Evolutionary conservation across 2,113 vertebrate species (phyloP).

Genomic region (Etia nguti): DNA sequence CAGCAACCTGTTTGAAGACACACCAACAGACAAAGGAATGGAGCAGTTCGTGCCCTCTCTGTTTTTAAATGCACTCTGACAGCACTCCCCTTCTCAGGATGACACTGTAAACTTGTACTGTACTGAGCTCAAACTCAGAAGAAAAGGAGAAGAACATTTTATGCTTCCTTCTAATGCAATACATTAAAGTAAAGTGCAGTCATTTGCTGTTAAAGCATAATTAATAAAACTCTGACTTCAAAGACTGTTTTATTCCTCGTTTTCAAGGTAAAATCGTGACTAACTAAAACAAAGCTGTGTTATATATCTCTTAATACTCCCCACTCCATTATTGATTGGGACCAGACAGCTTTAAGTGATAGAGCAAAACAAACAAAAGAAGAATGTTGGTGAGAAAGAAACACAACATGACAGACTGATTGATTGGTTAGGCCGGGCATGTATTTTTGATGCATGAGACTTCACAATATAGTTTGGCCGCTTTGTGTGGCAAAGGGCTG

Average conservation of each 20-base stretch:
- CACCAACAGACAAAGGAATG: background rate
- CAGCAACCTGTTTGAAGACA: constrained; percentile 9
- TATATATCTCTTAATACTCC: background rate
- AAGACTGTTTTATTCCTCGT: background rate
- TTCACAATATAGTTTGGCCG: background rate
- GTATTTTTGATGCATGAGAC: background rate
- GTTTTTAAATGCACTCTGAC: background rate
- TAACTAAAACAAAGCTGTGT: background rate
- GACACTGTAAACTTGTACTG: background rate
- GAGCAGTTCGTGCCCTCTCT: background rate
- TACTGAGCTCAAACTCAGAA: background rate
- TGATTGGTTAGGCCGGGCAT: background rate
- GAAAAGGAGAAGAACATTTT: background rate
- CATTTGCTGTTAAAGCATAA: background rate
- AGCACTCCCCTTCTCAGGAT: background rate
- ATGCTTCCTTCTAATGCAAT: background rate
- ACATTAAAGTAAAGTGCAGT: background rate
- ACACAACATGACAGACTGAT: background rate
- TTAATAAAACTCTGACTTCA: background rate
- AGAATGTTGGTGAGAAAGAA: background rate
- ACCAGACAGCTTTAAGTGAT: background rate
- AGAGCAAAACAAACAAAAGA: background rate
- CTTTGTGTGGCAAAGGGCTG: background rate
- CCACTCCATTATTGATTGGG: background rate
- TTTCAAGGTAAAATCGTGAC: background rate